Percentiles rank a stretch among this genome's conserved stretches.
phyloP scores from a whole-genome alignment of 1,140 invertebrate genomes.

The Drosophila tristis region DNA sequence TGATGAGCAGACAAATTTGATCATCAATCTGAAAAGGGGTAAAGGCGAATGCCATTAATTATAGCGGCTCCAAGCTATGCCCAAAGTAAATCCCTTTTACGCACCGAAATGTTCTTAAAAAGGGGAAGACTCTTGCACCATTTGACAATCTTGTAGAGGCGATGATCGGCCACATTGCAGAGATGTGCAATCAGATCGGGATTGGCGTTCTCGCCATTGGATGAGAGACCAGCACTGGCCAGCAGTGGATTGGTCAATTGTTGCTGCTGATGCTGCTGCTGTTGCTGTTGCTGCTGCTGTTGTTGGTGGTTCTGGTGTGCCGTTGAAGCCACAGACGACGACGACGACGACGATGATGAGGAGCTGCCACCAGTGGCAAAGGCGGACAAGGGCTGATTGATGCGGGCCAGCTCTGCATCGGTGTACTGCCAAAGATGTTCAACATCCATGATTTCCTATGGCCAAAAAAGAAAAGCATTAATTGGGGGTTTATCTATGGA shows the following conservation, averaged over 20 bases:
- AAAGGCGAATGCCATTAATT: background rate
- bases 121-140: conserved; percentile 99
- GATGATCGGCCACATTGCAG: conserved; percentile 96
- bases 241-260: conserved; percentile 87
- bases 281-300: conserved; percentile 23
- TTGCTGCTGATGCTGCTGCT: conserved; percentile 64
- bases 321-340: conserved; percentile 49
- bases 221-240: conserved; percentile 87
- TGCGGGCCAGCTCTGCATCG: conserved; percentile 87
- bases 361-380: conserved; percentile 69
- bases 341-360: conserved; percentile 53
- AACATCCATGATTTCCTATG: conserved; percentile 96
- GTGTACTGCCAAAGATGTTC: conserved; percentile 97
- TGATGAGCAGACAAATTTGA: conserved; percentile 97
- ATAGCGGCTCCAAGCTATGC: too few relatives aligned
- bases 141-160: conserved; percentile 98
- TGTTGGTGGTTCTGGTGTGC: conserved; percentile 28
- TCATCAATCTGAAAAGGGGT: conserved; percentile 92
- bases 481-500: background rate
- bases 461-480: conserved; percentile 29
- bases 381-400: conserved; percentile 84
- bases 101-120: conserved; percentile 97
- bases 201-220: conserved; percentile 88
- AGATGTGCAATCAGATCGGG: conserved; percentile 94
- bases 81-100: too few relatives aligned